Base-by-base conservation (phyloP, 2,888 invertebrate species). In the Teleogryllus oceanicus region DNA sequence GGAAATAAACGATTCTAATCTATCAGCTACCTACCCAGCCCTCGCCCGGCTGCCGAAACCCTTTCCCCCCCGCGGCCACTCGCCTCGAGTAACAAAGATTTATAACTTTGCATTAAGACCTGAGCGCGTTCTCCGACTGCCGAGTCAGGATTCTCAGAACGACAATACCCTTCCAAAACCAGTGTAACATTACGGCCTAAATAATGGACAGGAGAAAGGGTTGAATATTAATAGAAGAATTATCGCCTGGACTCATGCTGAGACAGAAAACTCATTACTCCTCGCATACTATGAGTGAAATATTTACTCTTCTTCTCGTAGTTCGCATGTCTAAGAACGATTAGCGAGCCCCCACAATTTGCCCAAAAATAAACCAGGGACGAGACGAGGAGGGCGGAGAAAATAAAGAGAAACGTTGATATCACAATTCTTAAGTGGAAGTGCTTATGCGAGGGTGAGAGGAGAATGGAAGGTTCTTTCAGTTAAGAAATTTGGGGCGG, bases 1-100 rank as follows among this genome's bases (percentile, higher is more conserved):
- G 62, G 62, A 62, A 62, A 62, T 62, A 62, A 62, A 62, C 62
- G 62, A 62, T 62, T 62, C n/a, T 62, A 62, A 62, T 62, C 62
- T 62, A 18, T 62, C 62, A 18, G 62, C n/a, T n/a, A 13, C 16
- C 62, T 62, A 62, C 62, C 37, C 62, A 62, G n/a, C 62, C 62
- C 62, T 16, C n/a, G 62, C 16, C n/a, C 62, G n/a, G 62, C 62
- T 62, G 62, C 16, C 62, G n/a, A 62, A n/a, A n/a, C n/a, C n/a
- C 13, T 62, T 13, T 13, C 16, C 62, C 16, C n/a, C 62, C 13
- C 62, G 62, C n/a, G 62, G 62, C 13, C 62, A 62, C 16, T n/a
- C 62, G 16, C 62, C 62, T 18, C n/a, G 62, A 62, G n/a, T 62
- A 62, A 62, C 62, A 62, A 62, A 62, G 62, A 62, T 62, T 62